A percentile compares a stretch with the other conserved stretches of the same genome.
phyloP scores from a whole-genome alignment of 2,797 vertebrate genomes.

The Protosalanx chinensis region DNA sequence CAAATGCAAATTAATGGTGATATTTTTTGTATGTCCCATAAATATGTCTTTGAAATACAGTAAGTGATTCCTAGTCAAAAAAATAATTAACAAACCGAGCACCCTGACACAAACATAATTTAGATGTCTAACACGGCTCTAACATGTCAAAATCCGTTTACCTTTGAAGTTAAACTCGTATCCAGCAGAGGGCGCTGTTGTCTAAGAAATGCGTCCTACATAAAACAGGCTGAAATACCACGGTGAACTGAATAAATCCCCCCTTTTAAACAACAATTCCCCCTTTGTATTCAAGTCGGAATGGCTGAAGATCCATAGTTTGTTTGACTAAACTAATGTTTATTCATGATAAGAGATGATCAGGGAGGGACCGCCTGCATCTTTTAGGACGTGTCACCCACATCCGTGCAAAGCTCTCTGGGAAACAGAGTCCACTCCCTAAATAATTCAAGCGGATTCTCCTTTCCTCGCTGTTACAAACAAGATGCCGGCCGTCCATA shows the following conservation, averaged over 20 bases:
- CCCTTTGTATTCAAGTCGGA: background rate
- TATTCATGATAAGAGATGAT: conserved; percentile 13
- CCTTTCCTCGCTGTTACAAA: conserved; percentile 43
- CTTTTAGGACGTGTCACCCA: conserved; percentile 51
- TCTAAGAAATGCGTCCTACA: background rate
- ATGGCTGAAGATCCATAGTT: too few species aligned
- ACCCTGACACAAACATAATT: too few species aligned
- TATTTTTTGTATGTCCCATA: too few species aligned
- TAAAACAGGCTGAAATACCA: background rate
- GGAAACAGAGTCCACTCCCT: conserved; percentile 67
- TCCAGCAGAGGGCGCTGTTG: conserved; percentile 19
- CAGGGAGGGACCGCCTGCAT: conserved; percentile 41
- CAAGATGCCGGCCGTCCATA: conserved; percentile 95
- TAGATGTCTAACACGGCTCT: too few species aligned
- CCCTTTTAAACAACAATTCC: background rate
- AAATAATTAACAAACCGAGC: too few species aligned
- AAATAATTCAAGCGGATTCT: conserved; percentile 60
- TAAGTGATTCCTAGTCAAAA: too few species aligned
- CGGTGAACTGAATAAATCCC: background rate
- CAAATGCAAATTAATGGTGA: too few species aligned
- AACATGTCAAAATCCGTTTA: background rate
- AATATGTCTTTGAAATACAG: too few species aligned
- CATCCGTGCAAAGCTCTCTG: conserved; percentile 50
- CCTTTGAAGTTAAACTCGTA: background rate
- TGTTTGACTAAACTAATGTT: background rate